These are phyloP conservation scores for Agrotis ipsilon DNA, from an alignment of 2,888 invertebrate species.

Conservation along the genomic window DNA sequence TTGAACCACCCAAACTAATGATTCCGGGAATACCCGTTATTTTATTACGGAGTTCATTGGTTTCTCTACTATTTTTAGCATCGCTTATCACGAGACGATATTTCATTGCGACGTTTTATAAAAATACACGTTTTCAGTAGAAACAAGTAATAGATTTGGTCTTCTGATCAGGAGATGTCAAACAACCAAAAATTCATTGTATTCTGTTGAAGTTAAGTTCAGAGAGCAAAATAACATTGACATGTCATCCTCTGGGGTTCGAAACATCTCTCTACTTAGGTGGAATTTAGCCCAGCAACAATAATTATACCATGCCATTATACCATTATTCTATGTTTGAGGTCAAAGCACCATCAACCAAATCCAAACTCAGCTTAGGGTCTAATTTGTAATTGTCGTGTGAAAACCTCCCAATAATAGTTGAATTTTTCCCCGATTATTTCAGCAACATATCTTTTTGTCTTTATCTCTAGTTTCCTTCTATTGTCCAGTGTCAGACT, in stretches of 20 bases:
- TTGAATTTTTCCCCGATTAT: not conserved
- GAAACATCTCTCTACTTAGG: not conserved
- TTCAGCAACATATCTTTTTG: too few species aligned
- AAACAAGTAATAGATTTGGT: not conserved
- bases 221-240: not conserved
- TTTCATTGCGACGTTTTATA: not conserved
- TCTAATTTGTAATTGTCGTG: too few species aligned
- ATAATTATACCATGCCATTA: too few species aligned
- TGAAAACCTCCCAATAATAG: not conserved
- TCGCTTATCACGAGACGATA: not conserved
- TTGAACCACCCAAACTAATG: not conserved
- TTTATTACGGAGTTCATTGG: not conserved
- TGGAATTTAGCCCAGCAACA: not conserved
- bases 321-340: not conserved
- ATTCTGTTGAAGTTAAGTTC: conserved; percentile 1
- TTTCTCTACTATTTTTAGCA: conserved; percentile 3
- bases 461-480: too few species aligned
- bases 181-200: not conserved
- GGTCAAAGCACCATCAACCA: not conserved
- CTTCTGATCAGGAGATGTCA: not conserved
- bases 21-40: conserved; percentile 18
- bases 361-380: not conserved
- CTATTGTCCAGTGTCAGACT: too few species aligned
- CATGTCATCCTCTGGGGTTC: not conserved
- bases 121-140: not conserved